These are phyloP conservation scores for Rafetus swinhoei DNA, from an alignment of 2,113 vertebrate species.

Conservation along the genomic window DNA sequence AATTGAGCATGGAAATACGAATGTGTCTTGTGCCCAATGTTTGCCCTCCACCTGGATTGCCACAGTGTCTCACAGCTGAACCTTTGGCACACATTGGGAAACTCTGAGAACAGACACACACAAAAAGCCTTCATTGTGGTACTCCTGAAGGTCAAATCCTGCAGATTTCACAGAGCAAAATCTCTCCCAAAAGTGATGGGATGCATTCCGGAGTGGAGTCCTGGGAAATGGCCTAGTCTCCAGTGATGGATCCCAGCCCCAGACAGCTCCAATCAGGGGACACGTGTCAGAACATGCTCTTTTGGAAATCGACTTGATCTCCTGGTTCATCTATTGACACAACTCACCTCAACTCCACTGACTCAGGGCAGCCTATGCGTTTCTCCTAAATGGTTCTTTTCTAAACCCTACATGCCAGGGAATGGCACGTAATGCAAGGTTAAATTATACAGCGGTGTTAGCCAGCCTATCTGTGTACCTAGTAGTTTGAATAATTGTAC, in stretches of 20 bases:
- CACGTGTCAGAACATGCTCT: neutral
- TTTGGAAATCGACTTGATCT: neutral
- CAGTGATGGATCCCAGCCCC: neutral
- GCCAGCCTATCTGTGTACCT: neutral
- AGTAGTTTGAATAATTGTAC: fast-evolving
- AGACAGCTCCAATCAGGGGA: neutral
- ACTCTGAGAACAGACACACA: neutral
- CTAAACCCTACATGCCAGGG: neutral
- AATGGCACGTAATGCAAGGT: fast-evolving
- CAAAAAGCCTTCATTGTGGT: fast-evolving
- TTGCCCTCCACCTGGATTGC: neutral
- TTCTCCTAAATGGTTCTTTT: neutral
- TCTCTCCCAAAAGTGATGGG: fast-evolving
- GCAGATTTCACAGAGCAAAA: neutral
- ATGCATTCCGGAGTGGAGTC: neutral
- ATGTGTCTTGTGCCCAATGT: neutral
- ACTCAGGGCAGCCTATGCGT: neutral
- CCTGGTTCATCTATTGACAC: neutral
- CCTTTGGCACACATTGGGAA: neutral
- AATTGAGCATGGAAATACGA: neutral
- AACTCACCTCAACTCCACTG: neutral
- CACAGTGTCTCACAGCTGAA: neutral
- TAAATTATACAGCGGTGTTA: neutral
- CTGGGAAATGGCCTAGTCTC: neutral
- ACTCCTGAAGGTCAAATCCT: fast-evolving